Evolutionary conservation across 1,140 invertebrate species (phyloP), one percentile per base, ranked within the genome.

Genomic region (Drosophila suzukii): DNA sequence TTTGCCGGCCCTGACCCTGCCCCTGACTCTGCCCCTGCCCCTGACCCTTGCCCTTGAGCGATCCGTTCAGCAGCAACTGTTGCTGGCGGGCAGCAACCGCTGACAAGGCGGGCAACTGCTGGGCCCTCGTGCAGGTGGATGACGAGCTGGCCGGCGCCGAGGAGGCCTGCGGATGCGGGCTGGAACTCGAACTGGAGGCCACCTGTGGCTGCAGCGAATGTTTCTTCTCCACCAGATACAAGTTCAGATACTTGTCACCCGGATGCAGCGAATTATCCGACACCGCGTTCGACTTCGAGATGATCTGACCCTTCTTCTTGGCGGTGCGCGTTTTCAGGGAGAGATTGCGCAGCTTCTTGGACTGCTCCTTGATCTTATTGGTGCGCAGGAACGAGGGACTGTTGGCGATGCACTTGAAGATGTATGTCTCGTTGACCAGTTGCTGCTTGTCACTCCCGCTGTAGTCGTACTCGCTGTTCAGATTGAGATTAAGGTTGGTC

Each of bases 311-410:
- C 75, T 92, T 92, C 70, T 91, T 91, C 44, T 91, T 91, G 39
- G 73, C 83, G 1, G 78, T 89, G 50, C 90, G 78, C 12, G 90
- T 91, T 36, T 91, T 92, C 15, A 92, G 72, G 20, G 91, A 92
- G 7, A 92, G 76, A 70, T 92, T 92, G 38, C 91, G 78, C 46
- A 92, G 55, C 60, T 91, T 92, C 62, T 91, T 90, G n/a, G 91
- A 91, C 72, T 92, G 91, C 60, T 92, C 91, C 75, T 92, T 92
- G 78, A 92, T 91, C 81, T 92, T 92, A 63, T 92, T 92, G 63
- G 90, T 88, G 60, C 90, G 91, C 59, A 92, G 73, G 63, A 92
- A 92, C 65, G 91, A 92, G 6, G 91, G 89, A 78, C 91, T 92
- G 51, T 92, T 92, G 30, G 91, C 91, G 20, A 92, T 91, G 78